Evolutionary conservation across 1,140 invertebrate species (phyloP), one percentile per base, ranked within the genome.

Genomic region (Polyergus mexicanus): DNA sequence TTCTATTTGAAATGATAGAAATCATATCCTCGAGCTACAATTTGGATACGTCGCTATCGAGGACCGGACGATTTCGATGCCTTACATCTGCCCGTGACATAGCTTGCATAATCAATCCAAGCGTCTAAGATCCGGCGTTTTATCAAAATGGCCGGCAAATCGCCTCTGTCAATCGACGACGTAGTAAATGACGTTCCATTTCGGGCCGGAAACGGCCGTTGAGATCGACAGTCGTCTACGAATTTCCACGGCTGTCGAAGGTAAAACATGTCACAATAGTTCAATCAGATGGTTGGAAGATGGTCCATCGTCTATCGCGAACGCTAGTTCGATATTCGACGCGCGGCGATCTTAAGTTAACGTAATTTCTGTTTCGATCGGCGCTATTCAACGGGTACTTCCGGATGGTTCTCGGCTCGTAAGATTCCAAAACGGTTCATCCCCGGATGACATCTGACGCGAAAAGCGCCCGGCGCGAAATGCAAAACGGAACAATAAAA

Each of bases 241-340:
- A 90, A 89, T 89, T 85, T 35, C 51, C 41, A 25, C 41, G n/a
- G 32, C 63, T 51, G 60, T 68, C 54, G 63, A 66, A 69, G 56
- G 58, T 72, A 76, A 51, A 51, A 88, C 76, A n/a, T n/a, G 75
- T 90, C 86, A 94, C 94, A 94, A 94, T 94, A 78, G 93, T 87
- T 91, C 94, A 94, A 94, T 94, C 93, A 94, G 85, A n/a, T n/a
- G n/a, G 75, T 78, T 51, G 74, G 51, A 88, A 85, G 84, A 86
- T 83, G 77, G 80, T 11, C 74, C 22, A 11, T 8, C 35, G 56
- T 25, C 63, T 56, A 68, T 47, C 54, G 66, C 54, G 66, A 72
- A 72, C 44, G 44, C 63, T 71, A 83, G 83, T 90, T 92, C 83
- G 66, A 85, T 91, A 93, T 93, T 92, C 91, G 77, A 54, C 63